Conservation (phyloP, 2,888 invertebrate genomes). For the Drosophila cognata region DNA sequence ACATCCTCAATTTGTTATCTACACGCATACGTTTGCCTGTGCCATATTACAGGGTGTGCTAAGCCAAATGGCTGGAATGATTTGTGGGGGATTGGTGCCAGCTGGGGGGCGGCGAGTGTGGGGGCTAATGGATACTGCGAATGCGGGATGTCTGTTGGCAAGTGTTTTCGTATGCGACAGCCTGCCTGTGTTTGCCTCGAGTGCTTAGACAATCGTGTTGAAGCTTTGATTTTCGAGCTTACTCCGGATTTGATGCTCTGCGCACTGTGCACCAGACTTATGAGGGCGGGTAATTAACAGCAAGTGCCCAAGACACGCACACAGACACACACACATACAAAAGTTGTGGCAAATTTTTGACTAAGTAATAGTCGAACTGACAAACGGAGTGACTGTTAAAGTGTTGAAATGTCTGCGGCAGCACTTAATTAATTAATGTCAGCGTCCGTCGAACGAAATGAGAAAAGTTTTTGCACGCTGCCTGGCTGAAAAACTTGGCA, state of each 20-base stretch:
- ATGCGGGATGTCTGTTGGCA: constrained; percentile 47
- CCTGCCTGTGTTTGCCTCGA: constrained; percentile 37
- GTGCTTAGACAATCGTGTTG: constrained; percentile 76
- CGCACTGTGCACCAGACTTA: constrained; percentile 60
- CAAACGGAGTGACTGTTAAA: constrained; percentile 58
- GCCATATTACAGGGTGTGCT: constrained; percentile 1
- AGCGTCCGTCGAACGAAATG: constrained; percentile 67
- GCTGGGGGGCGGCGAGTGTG: not conserved
- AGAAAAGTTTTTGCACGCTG: constrained; percentile 64
- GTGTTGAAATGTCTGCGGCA: constrained; percentile 73
- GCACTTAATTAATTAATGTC: constrained; percentile 79
- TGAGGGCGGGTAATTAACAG: constrained; percentile 72
- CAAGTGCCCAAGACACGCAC: constrained; percentile 49
- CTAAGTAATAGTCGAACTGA: constrained; percentile 64
- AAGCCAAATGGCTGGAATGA: constrained; percentile 6
- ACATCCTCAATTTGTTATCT: not conserved
- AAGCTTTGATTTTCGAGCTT: constrained; percentile 77
- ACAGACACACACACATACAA: constrained; percentile 4
- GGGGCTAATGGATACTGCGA: constrained; percentile 6
- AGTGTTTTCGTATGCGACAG: constrained; percentile 42
- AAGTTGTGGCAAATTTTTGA: constrained; percentile 49
- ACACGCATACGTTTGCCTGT: not conserved
- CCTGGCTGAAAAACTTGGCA: constrained; percentile 46
- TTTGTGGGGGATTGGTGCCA: not conserved
- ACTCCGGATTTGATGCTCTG: constrained; percentile 50